Evolutionary conservation across 2,888 invertebrate genomes (phyloP).

Genomic region (Oscheius onirici): DNA sequence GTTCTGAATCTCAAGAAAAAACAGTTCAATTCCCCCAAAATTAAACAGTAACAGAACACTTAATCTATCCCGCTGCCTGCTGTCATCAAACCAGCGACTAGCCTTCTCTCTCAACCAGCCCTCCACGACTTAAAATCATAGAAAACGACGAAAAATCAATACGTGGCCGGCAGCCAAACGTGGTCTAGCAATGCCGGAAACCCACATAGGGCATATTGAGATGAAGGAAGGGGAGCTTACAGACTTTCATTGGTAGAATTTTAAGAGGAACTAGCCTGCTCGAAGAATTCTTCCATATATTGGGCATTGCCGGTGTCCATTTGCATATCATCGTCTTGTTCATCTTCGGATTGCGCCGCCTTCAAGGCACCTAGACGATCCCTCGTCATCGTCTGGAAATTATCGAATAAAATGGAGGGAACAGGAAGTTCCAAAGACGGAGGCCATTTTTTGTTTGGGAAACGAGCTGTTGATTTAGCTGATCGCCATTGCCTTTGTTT

Average conservation of each 20-base stretch:
- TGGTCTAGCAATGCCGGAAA: conserved; percentile 36
- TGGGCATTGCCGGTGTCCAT: conserved; percentile 69
- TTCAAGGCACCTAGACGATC: conserved; percentile 36
- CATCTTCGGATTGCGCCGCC: conserved; percentile 61
- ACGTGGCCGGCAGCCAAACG: conserved; percentile 29
- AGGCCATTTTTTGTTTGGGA: not conserved
- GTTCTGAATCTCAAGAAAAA: no score
- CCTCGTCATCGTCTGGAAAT: conserved; percentile 28
- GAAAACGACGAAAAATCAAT: conserved; percentile 35
- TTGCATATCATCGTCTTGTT: conserved; percentile 67
- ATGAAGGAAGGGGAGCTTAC: not conserved
- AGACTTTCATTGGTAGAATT: not conserved
- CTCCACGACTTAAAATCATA: conserved; percentile 33
- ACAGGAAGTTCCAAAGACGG: not conserved
- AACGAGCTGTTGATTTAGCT: conserved; percentile 7
- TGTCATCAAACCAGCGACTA: conserved; percentile 24
- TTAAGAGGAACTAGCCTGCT: conserved; percentile 80
- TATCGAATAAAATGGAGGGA: not conserved
- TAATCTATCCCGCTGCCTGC: conserved; percentile 11
- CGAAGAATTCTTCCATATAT: conserved; percentile 99
- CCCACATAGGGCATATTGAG: conserved; percentile 17
- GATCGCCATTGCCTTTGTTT: not conserved
- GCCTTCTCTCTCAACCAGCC: not conserved
- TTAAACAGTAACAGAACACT: not conserved
- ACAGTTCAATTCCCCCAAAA: no score